These are phyloP conservation scores for Paraescarpia echinospica DNA, from an alignment of 1,140 invertebrate species.

Conservation along the genomic window DNA sequence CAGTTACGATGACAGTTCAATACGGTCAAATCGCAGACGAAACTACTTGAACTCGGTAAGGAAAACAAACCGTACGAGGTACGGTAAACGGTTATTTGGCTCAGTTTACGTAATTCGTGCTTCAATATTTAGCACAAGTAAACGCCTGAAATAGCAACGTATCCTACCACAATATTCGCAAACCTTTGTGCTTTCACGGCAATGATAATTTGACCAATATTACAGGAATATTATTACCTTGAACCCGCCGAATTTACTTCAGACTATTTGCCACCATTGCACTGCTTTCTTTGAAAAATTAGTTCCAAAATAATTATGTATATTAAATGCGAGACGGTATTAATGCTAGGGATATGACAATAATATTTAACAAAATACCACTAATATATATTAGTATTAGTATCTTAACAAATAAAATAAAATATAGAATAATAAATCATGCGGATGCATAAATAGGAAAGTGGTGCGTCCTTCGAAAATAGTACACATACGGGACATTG, in stretches of 20 bases:
- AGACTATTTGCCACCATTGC: background rate
- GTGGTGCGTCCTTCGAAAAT: conserved; percentile 17
- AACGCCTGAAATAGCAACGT: background rate
- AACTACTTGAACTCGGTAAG: conserved; percentile 5
- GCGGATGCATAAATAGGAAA: background rate
- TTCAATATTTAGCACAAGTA: background rate
- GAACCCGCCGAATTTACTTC: background rate
- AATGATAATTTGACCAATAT: conserved; percentile 1
- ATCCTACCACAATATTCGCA: background rate
- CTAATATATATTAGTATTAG: background rate
- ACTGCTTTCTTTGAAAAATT: background rate
- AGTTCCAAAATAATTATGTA: background rate
- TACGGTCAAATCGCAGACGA: background rate
- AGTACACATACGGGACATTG: conserved; percentile 27
- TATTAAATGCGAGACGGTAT: background rate
- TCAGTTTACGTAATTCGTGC: background rate
- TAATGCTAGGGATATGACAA: background rate
- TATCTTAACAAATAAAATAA: background rate
- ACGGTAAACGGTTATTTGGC: background rate
- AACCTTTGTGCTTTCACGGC: background rate
- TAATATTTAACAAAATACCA: background rate
- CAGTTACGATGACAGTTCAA: background rate
- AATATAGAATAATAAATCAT: background rate
- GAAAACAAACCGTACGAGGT: background rate
- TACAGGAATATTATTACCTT: background rate